Evolutionary conservation across 2,113 vertebrate genomes (phyloP).

Genomic region (Dasypus novemcinctus): DNA sequence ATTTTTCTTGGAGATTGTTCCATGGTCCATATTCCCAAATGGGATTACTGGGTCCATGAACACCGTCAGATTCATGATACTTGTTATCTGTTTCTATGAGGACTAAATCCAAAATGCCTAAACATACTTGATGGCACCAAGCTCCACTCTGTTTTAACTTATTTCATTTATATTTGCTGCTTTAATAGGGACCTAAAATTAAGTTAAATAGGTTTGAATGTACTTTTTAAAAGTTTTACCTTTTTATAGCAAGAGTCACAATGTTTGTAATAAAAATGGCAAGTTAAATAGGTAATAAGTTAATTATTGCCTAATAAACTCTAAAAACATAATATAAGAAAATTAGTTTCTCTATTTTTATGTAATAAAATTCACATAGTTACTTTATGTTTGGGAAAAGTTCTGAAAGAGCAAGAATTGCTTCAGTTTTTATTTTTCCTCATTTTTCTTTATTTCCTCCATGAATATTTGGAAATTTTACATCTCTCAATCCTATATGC

Average conservation of each 20-base stretch:
- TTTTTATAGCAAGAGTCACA: neutral
- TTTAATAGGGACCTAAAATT: neutral
- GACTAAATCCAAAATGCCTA: neutral
- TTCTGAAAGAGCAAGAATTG: neutral
- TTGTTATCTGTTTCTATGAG: neutral
- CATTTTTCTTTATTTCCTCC: neutral
- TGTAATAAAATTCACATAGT: neutral
- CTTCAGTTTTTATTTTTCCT: neutral
- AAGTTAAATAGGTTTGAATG: neutral
- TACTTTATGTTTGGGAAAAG: neutral
- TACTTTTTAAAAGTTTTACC: neutral
- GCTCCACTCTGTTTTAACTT: neutral
- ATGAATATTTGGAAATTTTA: neutral
- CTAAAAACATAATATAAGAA: neutral
- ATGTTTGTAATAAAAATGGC: neutral
- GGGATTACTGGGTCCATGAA: neutral
- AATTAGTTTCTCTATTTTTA: neutral
- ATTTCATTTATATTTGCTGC: neutral
- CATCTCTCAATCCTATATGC: neutral
- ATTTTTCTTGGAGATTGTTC: slow-evolving; percentile 9
- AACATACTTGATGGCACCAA: neutral
- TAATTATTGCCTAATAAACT: neutral
- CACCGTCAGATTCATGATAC: neutral
- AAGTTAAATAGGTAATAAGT: neutral
- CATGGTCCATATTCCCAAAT: neutral